phyloP scores from a whole-genome alignment of 2,888 invertebrate species.

The Megaustenia siamemsis region DNA sequence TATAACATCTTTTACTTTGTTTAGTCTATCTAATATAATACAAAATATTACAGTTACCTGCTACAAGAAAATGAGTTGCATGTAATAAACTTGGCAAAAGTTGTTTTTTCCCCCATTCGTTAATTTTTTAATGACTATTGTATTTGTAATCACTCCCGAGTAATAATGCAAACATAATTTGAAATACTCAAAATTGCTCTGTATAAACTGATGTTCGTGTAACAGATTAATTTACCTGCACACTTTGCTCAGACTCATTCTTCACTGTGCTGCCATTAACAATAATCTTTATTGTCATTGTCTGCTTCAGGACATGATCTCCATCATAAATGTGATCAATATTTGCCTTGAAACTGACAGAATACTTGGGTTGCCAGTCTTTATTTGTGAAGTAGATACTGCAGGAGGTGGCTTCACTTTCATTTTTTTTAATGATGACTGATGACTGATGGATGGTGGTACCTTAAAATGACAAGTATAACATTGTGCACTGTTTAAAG shows the following conservation, averaged over 20 bases:
- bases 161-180: not conserved
- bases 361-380: conserved; percentile 51
- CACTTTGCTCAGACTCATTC: not conserved
- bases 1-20: no score
- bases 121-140: not conserved
- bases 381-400: conserved; percentile 51
- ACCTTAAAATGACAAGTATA: conserved; percentile 17
- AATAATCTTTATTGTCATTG: conserved; percentile 10
- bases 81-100: no score
- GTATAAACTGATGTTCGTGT: not conserved
- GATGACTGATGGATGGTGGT: conserved; percentile 43
- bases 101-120: no score
- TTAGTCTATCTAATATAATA: no score
- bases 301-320: conserved; percentile 55
- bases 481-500: no score
- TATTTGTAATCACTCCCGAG: not conserved
- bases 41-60: no score
- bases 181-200: not conserved
- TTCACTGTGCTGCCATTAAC: not conserved
- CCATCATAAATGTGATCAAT: conserved; percentile 64
- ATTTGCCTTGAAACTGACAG: conserved; percentile 58
- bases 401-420: conserved; percentile 52
- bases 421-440: conserved; percentile 28
- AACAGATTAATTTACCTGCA: conserved; percentile 17
- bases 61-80: no score